Percentiles rank a stretch among this genome's conserved stretches.
Conservation (phyloP, 2,113 vertebrate species). For the Passer domesticus region DNA sequence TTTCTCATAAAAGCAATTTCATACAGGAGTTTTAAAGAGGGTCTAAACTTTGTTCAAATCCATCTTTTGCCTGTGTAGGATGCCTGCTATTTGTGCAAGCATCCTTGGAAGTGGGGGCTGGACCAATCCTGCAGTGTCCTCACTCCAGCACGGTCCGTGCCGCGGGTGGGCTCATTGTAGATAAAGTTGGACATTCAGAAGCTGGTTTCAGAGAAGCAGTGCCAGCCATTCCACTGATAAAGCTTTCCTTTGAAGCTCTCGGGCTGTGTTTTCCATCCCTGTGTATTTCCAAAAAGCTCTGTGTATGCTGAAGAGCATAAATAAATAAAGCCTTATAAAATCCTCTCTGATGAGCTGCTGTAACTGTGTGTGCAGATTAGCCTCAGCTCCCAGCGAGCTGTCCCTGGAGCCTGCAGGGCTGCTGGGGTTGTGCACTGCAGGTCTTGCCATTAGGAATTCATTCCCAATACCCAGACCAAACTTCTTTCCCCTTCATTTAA, state of each 20-base stretch:
- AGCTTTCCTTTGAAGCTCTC: constrained; percentile 8
- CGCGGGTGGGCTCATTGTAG: not conserved
- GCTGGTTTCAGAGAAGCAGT: not conserved
- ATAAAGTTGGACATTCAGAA: not conserved
- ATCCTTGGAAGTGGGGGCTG: not conserved
- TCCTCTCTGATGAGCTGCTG: not conserved
- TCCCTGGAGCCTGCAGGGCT: not conserved
- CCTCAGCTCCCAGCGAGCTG: not conserved
- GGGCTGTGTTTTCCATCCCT: not conserved
- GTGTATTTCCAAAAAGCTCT: not conserved
- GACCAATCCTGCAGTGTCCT: not conserved
- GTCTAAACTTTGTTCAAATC: not conserved
- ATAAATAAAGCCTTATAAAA: not conserved
- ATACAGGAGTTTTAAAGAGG: not conserved
- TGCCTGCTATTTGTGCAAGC: not conserved
- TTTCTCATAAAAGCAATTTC: not conserved
- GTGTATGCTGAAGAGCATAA: not conserved
- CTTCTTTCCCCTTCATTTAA: not conserved
- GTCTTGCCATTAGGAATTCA: not conserved
- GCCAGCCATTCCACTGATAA: not conserved
- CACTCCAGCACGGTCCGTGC: rapidly evolving
- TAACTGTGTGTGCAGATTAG: constrained; percentile 7
- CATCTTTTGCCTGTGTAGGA: rapidly evolving
- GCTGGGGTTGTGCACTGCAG: not conserved
- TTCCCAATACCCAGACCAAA: not conserved